Base-by-base conservation (phyloP, 2,888 invertebrate genomes). In the Nymphalis urticae region DNA sequence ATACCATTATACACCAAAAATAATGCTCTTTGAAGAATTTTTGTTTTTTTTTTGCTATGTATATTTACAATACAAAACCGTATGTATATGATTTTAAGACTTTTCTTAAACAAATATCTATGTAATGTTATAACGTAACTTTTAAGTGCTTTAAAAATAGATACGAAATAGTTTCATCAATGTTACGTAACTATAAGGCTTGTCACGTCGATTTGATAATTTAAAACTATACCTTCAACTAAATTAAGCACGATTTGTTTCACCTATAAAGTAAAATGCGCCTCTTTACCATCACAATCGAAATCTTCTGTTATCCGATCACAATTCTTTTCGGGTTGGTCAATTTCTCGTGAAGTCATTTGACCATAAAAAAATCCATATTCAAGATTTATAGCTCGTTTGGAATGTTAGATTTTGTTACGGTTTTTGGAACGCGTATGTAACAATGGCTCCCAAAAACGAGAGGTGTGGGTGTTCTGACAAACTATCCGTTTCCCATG, bases 151-250 rank as follows among this genome's bases (percentile, higher is more conserved):
- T 80, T 85, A 86, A 82, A 85, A 86, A 87, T 87, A 88, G 84
- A 72, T 75, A 76, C 73, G 73, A 75, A 75, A 84, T 84, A 85
- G 71, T 86, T 85, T 88, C 87, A 87, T 77, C 78, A 69, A 59
- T 73, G 80, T 88, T 88, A 87, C 86, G 88, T 89, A 88, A 89
- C 79, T 81, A 69, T 68, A 50, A 83, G 86, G 86, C 77, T 86
- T 80, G 85, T 82, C 83, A 76, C 76, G 80, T 82, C 79, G 79
- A 79, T 83, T 79, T 84, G 83, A 83, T 77, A 79, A 81, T 16
- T 64, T 53, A 63, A 59, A 27, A 27, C 16, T 58, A 58, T 32
- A 56, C 48, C 42, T 48, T 27, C 13, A 61, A 48, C 16, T 42
- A 58, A 19, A 58, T 58, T 58, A 58, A 58, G 19, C n/a, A 42